Base-by-base conservation (phyloP, 2,888 invertebrate species). In the Ypsolopha scabrella region DNA sequence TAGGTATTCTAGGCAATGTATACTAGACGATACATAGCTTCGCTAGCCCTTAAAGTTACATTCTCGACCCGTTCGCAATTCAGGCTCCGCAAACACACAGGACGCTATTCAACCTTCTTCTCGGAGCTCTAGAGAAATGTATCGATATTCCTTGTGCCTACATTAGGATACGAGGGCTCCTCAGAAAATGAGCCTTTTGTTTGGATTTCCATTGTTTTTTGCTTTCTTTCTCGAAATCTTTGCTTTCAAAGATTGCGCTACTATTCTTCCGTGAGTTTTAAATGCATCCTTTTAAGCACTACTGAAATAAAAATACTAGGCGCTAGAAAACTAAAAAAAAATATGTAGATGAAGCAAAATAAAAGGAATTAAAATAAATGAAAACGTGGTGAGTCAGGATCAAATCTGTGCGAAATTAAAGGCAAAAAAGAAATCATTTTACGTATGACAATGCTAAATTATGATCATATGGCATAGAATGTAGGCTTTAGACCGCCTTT, bases 101-200 rank as follows among this genome's bases (percentile, higher is more conserved):
- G 33, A 36, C 51, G 24, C 24, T 24, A 24, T 24, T 24, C 24
- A 24, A 24, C 24, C 24, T 3, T 2, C 24, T 24, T 24, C 24
- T 24, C 4, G 24, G 36, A 44, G 35, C 51, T 11, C 46, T 41
- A 24, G 24, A 14, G 62, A 59, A 65, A 68, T 64, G 68, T 68
- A 68, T 72, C 67, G 70, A 72, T 68, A 72, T 63, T 63, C 64
- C 64, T 61, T 62, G 60, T 63, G 60, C 60, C 58, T 57, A 58
- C 55, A 41, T 41, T 49, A 49, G 49, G 41, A 49, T 49, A 34
- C 41, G 49, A 41, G 57, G 57, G 62, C 62, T 75, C 68, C 72
- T 70, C 59, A 58, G 58, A 64, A 65, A 70, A 73, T 68, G 70
- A 67, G 60, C 62, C 68, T 66, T 75, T 75, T 74, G 75, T 49